Conservation (phyloP, 2,888 invertebrate genomes). For the Drosophila vallismaia region DNA sequence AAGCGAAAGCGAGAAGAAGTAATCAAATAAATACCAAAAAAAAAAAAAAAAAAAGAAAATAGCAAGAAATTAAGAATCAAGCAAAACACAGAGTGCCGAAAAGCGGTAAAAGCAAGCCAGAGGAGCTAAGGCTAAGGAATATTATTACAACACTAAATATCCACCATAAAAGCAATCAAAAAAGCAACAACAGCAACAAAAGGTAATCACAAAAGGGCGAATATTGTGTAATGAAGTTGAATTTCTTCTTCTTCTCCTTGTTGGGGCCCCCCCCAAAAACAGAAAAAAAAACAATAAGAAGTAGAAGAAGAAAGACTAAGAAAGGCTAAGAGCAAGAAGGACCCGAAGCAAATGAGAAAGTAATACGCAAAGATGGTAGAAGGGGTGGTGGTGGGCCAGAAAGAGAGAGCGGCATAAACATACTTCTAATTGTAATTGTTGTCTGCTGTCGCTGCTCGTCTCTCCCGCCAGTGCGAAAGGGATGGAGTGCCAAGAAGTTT, state of each 20-base stretch:
- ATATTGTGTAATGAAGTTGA: slow-evolving; percentile 80
- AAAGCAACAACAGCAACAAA: slow-evolving; percentile 29
- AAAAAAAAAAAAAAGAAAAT: neutral
- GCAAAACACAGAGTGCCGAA: slow-evolving; percentile 32
- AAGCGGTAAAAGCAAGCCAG: slow-evolving; percentile 1
- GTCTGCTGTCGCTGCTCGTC: slow-evolving; percentile 27
- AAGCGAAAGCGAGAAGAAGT: slow-evolving; percentile 14
- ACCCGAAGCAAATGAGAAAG: slow-evolving; percentile 39
- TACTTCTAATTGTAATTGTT: slow-evolving; percentile 67
- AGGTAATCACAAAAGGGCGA: slow-evolving; percentile 48
- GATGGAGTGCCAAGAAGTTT: slow-evolving; percentile 1
- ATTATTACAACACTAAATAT: slow-evolving; percentile 40
- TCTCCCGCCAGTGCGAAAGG: neutral
- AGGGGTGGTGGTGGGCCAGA: slow-evolving; percentile 3
- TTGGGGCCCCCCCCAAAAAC: neutral
- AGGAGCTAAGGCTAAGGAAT: slow-evolving; percentile 16
- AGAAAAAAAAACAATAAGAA: slow-evolving; percentile 2
- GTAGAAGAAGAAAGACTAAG: slow-evolving; percentile 13
- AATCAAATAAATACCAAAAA: slow-evolving; percentile 19
- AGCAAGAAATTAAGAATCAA: slow-evolving; percentile 40
- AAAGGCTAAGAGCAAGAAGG: neutral
- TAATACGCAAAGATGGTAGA: slow-evolving; percentile 13
- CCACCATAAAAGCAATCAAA: slow-evolving; percentile 37
- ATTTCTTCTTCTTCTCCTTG: slow-evolving; percentile 16
- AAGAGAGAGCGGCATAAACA: slow-evolving; percentile 54